These are phyloP conservation scores for Hydraecia micacea DNA, from an alignment of 2,888 invertebrate species.

Conservation along the genomic window DNA sequence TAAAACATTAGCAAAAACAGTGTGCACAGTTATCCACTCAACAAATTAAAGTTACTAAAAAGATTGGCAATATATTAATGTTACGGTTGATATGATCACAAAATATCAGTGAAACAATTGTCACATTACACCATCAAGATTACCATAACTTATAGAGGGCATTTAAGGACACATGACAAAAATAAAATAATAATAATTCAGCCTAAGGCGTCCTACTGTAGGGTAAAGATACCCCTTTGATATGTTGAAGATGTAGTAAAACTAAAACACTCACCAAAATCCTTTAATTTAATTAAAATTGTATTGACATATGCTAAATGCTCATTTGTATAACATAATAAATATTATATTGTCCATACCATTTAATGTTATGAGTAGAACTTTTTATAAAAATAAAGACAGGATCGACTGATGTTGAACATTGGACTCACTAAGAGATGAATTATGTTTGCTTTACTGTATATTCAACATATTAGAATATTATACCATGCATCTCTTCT, in stretches of 20 bases:
- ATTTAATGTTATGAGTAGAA: not conserved
- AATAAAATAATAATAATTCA: conserved; percentile 6
- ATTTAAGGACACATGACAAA: not conserved
- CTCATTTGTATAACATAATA: not conserved
- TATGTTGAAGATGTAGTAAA: not conserved
- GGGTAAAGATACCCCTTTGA: not conserved
- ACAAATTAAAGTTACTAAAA: not conserved
- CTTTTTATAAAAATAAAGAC: not conserved
- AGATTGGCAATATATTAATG: not conserved
- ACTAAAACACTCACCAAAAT: not conserved
- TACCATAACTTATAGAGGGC: not conserved
- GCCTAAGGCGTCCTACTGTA: not conserved
- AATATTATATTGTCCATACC: not conserved
- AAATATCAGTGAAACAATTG: not conserved
- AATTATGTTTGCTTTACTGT: not conserved
- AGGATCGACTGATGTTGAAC: not conserved
- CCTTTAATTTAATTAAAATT: not conserved
- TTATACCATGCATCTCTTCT: not conserved
- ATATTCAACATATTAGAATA: not conserved
- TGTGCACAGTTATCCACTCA: not conserved
- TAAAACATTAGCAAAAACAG: not conserved
- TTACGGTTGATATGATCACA: not conserved
- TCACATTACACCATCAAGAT: not conserved
- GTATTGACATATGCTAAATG: not conserved
- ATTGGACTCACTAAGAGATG: not conserved